phyloP scores from a whole-genome alignment of 2,113 vertebrate genomes.

The Morphnarchus princeps region DNA sequence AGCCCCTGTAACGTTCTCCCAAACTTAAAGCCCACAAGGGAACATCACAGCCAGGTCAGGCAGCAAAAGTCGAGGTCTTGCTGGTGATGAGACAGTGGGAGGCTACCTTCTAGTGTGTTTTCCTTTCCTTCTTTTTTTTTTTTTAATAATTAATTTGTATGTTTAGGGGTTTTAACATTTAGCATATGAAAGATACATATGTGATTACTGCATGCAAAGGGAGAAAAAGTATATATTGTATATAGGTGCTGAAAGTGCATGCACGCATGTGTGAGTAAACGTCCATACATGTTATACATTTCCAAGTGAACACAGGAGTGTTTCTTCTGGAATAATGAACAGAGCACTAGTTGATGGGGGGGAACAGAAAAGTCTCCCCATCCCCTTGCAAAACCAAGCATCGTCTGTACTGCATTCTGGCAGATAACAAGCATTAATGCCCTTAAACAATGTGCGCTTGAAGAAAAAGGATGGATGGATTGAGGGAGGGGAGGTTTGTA shows the following conservation, averaged over 20 bases:
- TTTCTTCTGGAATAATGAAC: background rate
- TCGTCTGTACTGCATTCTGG: background rate
- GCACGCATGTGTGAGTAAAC: background rate
- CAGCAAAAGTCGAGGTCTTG: background rate
- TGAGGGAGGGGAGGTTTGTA: slow-evolving; percentile 53
- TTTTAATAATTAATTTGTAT: background rate
- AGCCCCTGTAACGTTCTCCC: background rate
- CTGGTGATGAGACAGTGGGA: background rate
- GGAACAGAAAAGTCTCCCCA: background rate
- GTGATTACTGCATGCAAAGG: background rate
- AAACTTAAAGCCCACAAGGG: background rate
- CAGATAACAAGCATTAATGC: slow-evolving; percentile 42
- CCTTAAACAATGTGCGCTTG: slow-evolving; percentile 43
- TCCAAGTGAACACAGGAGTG: background rate
- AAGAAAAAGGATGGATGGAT: slow-evolving; percentile 20
- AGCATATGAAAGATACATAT: no score
- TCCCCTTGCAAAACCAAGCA: background rate
- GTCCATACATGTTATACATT: background rate
- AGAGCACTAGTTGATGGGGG: background rate
- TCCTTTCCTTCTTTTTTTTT: background rate
- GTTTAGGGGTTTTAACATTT: background rate
- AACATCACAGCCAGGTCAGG: background rate
- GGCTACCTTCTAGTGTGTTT: background rate
- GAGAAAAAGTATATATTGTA: background rate
- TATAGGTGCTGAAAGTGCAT: background rate